phyloP scores from a whole-genome alignment of 2,113 vertebrate species.

The Protobothrops flavoviridis region DNA sequence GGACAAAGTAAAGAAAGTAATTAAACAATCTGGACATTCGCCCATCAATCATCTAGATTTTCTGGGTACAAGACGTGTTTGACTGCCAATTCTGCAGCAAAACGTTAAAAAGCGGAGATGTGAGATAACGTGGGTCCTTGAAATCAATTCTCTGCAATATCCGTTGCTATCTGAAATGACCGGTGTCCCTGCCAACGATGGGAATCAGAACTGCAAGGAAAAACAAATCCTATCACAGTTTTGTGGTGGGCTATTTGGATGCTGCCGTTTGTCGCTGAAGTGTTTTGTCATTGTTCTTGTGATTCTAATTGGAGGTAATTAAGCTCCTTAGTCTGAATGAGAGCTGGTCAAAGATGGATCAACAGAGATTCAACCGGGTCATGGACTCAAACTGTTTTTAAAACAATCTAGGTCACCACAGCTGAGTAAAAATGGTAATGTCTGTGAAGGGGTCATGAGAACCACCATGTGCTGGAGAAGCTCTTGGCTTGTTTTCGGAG shows the following conservation, averaged over 20 bases:
- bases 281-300: not conserved
- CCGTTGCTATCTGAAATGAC: not conserved
- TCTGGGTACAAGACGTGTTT: not conserved
- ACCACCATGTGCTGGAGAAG: no score
- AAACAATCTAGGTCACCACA: not conserved
- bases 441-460: not conserved
- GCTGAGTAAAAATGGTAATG: not conserved
- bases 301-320: constrained; percentile 16
- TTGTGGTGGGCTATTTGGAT: not conserved
- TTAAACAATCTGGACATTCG: constrained; percentile 2
- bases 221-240: not conserved
- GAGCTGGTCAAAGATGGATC: not conserved
- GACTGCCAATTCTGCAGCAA: not conserved
- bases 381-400: not conserved
- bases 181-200: not conserved
- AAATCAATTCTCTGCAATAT: not conserved
- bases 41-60: not conserved
- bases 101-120: not conserved
- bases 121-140: not conserved
- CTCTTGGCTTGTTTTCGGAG: no score
- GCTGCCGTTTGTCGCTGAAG: not conserved
- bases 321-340: constrained; percentile 18
- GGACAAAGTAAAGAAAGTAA: constrained; percentile 2
- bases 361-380: not conserved
- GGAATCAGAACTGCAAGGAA: not conserved